These are phyloP conservation scores for Anas bahamensis DNA, from an alignment of 2,797 vertebrate species.

Conservation along the genomic window DNA sequence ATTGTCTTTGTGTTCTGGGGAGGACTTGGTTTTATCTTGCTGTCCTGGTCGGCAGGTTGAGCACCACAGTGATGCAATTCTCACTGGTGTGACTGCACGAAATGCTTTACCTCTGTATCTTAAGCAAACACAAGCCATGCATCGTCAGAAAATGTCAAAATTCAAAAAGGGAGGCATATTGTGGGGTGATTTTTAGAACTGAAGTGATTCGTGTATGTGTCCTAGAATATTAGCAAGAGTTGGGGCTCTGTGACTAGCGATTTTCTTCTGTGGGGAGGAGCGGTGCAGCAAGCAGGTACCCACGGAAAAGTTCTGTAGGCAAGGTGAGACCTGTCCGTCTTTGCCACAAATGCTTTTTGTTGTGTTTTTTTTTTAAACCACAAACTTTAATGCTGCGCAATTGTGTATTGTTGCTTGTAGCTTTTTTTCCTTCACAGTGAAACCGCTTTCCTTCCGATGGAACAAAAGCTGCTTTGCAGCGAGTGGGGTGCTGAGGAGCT, in stretches of 20 bases:
- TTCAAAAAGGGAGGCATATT: neutral
- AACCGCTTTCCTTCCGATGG: neutral
- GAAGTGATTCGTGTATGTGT: neutral
- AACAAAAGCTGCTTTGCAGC: neutral
- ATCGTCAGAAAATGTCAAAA: neutral
- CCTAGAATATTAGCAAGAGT: neutral
- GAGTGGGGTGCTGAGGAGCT: neutral
- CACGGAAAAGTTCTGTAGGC: constrained; percentile 23
- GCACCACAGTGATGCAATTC: rapidly evolving
- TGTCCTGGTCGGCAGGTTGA: rapidly evolving
- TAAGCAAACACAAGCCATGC: neutral
- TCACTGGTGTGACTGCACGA: rapidly evolving
- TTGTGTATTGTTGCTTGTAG: neutral
- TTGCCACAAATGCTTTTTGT: constrained; percentile 16
- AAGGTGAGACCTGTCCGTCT: neutral
- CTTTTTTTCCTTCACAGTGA: neutral
- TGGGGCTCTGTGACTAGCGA: neutral
- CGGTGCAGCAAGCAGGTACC: neutral
- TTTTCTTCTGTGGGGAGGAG: neutral
- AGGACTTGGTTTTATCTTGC: neutral
- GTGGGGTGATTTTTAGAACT: neutral
- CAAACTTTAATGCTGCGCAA: neutral
- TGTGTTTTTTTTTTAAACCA: neutral
- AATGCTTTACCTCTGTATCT: neutral
- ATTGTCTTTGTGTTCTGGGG: neutral